Evolutionary conservation across 2,888 invertebrate genomes (phyloP).

Genomic region (Bruchidius siliquastri): DNA sequence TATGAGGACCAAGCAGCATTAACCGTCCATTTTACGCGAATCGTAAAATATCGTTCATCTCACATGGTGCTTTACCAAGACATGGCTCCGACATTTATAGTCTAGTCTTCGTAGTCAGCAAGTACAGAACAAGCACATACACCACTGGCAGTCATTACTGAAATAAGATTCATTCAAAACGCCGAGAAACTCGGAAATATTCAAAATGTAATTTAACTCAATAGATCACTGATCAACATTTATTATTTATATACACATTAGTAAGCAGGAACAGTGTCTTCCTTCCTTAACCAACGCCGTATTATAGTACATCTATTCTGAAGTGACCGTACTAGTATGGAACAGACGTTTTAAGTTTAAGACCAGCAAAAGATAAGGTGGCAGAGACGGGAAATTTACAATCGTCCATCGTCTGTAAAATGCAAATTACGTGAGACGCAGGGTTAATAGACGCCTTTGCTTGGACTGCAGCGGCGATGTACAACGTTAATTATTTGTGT

Average conservation of each 20-base stretch:
- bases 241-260: too few species aligned
- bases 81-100: background rate
- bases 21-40: background rate
- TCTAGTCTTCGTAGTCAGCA: background rate
- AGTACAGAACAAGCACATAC: too few species aligned
- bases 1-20: background rate
- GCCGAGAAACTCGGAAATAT: too few species aligned
- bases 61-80: background rate
- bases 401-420: background rate
- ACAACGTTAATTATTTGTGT: background rate
- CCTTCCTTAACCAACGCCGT: too few species aligned
- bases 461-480: background rate
- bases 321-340: background rate
- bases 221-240: too few species aligned
- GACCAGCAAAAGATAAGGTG: background rate
- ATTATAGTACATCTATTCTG: too few species aligned
- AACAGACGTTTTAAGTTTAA: background rate
- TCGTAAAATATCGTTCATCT: background rate
- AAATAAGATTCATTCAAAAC: too few species aligned
- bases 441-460: background rate
- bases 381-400: background rate
- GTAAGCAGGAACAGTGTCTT: too few species aligned
- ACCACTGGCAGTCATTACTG: too few species aligned
- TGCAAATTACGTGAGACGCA: background rate
- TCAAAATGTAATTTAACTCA: too few species aligned